These are phyloP conservation scores for Trichogramma evanescens DNA, from an alignment of 2,888 invertebrate genomes.

Conservation along the genomic window DNA sequence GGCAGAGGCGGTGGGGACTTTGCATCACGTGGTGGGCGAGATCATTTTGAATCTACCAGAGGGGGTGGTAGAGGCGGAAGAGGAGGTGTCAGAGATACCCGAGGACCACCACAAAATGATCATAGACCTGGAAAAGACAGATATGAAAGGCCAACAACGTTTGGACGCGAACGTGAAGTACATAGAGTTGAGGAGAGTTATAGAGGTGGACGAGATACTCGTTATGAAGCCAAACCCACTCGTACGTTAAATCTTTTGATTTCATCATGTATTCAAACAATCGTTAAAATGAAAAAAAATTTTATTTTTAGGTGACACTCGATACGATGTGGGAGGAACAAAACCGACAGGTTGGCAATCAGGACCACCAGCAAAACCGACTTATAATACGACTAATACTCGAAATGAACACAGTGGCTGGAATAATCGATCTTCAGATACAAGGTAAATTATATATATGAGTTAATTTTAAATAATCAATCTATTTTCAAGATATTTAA, in stretches of 20 bases:
- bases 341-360: conserved; percentile 37
- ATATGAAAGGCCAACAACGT: conserved; percentile 39
- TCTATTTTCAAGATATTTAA: neutral
- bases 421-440: conserved; percentile 44
- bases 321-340: conserved; percentile 34
- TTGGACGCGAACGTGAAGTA: conserved; percentile 42
- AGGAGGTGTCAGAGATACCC: conserved; percentile 41
- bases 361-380: conserved; percentile 41
- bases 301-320: conserved; percentile 37
- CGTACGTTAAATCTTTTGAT: conserved; percentile 34
- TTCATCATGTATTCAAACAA: neutral
- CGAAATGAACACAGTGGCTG: conserved; percentile 41
- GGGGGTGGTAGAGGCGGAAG: conserved; percentile 39
- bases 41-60: conserved; percentile 35
- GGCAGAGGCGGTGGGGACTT: conserved; percentile 41
- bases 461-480: neutral
- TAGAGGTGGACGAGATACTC: conserved; percentile 40
- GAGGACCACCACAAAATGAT: conserved; percentile 35
- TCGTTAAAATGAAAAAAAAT: neutral
- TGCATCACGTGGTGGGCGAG: conserved; percentile 39
- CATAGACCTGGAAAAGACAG: conserved; percentile 45
- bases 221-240: conserved; percentile 44
- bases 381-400: conserved; percentile 42
- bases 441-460: conserved; percentile 32
- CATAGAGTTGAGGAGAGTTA: conserved; percentile 43